These are phyloP conservation scores for Euura lappo DNA, from an alignment of 1,140 invertebrate species.

Conservation along the genomic window DNA sequence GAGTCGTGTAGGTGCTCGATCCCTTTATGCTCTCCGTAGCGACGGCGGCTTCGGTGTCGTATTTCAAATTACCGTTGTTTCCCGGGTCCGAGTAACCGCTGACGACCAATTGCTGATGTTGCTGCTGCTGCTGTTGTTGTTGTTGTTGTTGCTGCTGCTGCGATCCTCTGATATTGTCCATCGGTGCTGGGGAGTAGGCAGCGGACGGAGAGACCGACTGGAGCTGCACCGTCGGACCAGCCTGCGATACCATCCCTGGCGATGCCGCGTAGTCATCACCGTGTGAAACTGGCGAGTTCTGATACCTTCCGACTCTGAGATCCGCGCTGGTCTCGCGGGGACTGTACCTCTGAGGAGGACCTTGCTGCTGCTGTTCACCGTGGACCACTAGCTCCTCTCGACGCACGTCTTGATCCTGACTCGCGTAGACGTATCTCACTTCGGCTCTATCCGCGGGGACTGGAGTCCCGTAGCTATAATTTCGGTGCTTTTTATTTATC, in stretches of 20 bases:
- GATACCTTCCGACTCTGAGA: conserved; percentile 32
- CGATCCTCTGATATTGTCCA: conserved; percentile 32
- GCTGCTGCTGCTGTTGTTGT: conserved; percentile 27
- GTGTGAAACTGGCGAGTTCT: conserved; percentile 39
- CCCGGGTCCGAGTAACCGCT: conserved; percentile 30
- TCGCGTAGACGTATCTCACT: conserved; percentile 38
- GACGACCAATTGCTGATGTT: conserved; percentile 39
- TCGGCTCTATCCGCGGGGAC: conserved; percentile 39
- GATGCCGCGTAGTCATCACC: conserved; percentile 45
- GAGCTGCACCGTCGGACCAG: conserved; percentile 30
- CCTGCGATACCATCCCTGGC: conserved; percentile 32
- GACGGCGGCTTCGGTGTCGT: conserved; percentile 35
- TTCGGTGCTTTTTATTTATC: background rate
- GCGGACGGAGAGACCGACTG: conserved; percentile 37
- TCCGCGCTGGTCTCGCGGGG: conserved; percentile 36
- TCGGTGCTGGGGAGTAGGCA: conserved; percentile 43
- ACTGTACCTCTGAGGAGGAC: conserved; percentile 41
- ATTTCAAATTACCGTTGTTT: conserved; percentile 38
- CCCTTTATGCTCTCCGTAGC: conserved; percentile 47
- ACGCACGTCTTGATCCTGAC: conserved; percentile 34
- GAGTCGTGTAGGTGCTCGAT: conserved; percentile 52
- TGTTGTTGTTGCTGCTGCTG: conserved; percentile 31
- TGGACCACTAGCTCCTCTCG: conserved; percentile 43
- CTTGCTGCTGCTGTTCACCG: conserved; percentile 34
- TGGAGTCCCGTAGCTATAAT: conserved; percentile 46